These are phyloP conservation scores for Aporrectodea caliginosa DNA, from an alignment of 1,140 invertebrate species.

Conservation along the genomic window DNA sequence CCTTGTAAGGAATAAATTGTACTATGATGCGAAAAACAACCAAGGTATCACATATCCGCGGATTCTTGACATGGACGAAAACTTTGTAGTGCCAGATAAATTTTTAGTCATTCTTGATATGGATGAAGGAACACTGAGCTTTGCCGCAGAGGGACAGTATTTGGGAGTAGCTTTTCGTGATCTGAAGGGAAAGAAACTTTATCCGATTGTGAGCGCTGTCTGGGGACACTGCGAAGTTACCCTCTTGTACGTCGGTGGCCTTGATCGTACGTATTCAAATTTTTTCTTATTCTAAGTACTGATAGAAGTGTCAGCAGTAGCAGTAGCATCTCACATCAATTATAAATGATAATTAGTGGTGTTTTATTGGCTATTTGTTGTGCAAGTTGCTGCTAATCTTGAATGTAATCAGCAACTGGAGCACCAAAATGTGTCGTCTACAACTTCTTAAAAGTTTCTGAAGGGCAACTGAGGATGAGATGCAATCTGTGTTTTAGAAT, in stretches of 20 bases:
- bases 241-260: conserved; percentile 14
- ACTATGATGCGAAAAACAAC: not conserved
- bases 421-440: too few relatives aligned
- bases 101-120: conserved; percentile 94
- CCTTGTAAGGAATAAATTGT: conserved; percentile 73
- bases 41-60: not conserved
- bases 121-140: conserved; percentile 94
- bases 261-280: conserved; percentile 17
- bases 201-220: conserved; percentile 78
- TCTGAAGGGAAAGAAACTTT: conserved; percentile 86
- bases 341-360: too few relatives aligned
- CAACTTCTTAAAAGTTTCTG: too few relatives aligned
- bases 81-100: conserved; percentile 70
- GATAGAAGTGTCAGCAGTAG: too few relatives aligned
- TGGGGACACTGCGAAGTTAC: conserved; percentile 23
- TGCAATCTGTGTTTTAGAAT: too few relatives aligned
- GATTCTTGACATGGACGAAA: not conserved
- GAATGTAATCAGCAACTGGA: too few relatives aligned
- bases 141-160: conserved; percentile 92
- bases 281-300: too few relatives aligned
- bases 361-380: too few relatives aligned
- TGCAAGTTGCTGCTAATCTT: too few relatives aligned
- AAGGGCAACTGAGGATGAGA: too few relatives aligned
- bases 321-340: too few relatives aligned
- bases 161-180: conserved; percentile 90